Evolutionary conservation across 2,113 vertebrate genomes (phyloP), one percentile per base, ranked within the genome.

Genomic region (Poeciliopsis occidentalis): DNA sequence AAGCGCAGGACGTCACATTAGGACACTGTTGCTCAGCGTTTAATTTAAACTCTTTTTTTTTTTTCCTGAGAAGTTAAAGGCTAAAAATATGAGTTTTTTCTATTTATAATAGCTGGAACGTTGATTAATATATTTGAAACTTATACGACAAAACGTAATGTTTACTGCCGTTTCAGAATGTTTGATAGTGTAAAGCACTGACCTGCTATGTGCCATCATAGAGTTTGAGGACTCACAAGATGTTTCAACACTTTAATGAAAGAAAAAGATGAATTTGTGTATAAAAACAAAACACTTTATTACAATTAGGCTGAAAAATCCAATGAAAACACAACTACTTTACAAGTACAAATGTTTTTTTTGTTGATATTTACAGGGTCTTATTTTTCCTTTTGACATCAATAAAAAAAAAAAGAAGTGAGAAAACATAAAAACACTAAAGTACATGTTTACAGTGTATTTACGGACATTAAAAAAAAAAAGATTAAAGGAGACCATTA

Each of bases 271-370:
- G 84, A 86, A 76, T 87, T 82, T 87, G 90, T 93, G 90, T 94
- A 94, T 94, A 95, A 95, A 96, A 97, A 96, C 95, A 92, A 92
- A 92, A 96, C 95, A 96, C 93, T 97, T 97, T 97, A 97, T 96
- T 97, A 95, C 95, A 96, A 94, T 93, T 93, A 92, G 90, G 91
- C 90, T 94, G 93, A 90, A 93, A 93, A 94, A 94, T 85, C 85
- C 76, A 91, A 94, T 94, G 93, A 93, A 94, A 95, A 95, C 94
- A 94, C 92, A 61, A 95, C 95, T 96, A 96, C 95, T 93, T 95
- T 94, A 95, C 95, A 95, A 94, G 95, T 97, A 97, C 96, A 96
- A 97, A 97, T 93, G 92, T 91, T 89, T 11, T 11, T 37, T 87
- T 90, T 89, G 89, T 86, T 86, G 89, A 86, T 96, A 96, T 96